Conservation (phyloP, 2,797 vertebrate species). For the Alfaro cultratus region DNA sequence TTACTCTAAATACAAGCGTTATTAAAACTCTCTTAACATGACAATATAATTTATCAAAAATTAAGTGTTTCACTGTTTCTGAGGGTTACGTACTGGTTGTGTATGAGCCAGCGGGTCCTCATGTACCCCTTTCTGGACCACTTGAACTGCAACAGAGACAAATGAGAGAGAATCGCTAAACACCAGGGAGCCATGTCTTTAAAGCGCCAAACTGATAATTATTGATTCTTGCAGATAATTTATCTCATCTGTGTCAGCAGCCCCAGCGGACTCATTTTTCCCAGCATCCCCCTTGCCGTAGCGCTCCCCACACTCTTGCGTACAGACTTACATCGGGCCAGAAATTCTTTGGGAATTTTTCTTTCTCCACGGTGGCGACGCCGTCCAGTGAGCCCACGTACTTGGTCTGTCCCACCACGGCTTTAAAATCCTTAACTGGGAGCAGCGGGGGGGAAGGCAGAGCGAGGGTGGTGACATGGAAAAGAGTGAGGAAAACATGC, state of each 20-base stretch:
- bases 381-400: constrained; percentile 74
- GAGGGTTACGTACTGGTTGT: constrained; percentile 82
- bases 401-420: constrained; percentile 73
- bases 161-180: constrained; percentile 62
- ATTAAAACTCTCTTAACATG: background rate
- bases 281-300: constrained; percentile 38
- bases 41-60: background rate
- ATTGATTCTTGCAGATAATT: constrained; percentile 75
- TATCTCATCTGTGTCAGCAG: constrained; percentile 74
- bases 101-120: constrained; percentile 86
- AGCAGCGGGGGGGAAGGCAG: constrained; percentile 14
- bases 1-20: background rate
- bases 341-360: constrained; percentile 86
- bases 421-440: constrained; percentile 81
- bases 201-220: constrained; percentile 65
- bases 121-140: constrained; percentile 90
- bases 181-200: constrained; percentile 56
- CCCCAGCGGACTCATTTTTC: constrained; percentile 72
- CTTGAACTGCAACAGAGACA: constrained; percentile 82
- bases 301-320: constrained; percentile 14
- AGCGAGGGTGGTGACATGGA: constrained; percentile 55
- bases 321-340: constrained; percentile 84
- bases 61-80: background rate
- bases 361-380: constrained; percentile 82
- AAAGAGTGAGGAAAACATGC: constrained; percentile 83